phyloP scores from a whole-genome alignment of 2,113 vertebrate genomes.

The Silurus asotus region DNA sequence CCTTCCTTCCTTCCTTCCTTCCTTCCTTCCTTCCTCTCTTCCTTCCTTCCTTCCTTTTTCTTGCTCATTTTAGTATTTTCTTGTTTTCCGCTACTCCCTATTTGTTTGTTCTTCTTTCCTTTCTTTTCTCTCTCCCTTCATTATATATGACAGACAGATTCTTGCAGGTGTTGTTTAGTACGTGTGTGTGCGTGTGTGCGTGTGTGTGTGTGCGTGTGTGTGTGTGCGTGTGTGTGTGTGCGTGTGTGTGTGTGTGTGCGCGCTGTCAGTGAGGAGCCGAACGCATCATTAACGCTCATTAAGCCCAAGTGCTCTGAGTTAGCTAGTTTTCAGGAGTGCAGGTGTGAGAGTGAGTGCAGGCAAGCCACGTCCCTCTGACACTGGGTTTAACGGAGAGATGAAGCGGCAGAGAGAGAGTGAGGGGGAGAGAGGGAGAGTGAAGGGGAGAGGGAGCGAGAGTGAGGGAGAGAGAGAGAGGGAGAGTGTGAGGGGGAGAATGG shows the following conservation, averaged over 20 bases:
- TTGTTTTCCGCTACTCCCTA: background rate
- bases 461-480: background rate
- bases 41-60: background rate
- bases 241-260: background rate
- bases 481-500: background rate
- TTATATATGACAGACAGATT: background rate
- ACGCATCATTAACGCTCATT: constrained; percentile 47
- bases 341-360: background rate
- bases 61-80: no score
- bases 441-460: background rate
- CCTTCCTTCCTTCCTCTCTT: background rate
- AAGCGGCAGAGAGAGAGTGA: background rate
- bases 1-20: background rate
- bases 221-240: background rate
- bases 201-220: background rate
- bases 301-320: constrained; percentile 30
- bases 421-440: background rate
- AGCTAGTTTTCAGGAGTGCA: constrained; percentile 11
- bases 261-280: constrained; percentile 16
- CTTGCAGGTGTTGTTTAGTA: background rate
- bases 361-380: constrained; percentile 2
- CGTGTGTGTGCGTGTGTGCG: background rate
- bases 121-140: background rate
- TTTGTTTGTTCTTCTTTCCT: background rate
- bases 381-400: background rate